These are phyloP conservation scores for Psittacus erithacus DNA, from an alignment of 2,113 vertebrate species.

Conservation along the genomic window DNA sequence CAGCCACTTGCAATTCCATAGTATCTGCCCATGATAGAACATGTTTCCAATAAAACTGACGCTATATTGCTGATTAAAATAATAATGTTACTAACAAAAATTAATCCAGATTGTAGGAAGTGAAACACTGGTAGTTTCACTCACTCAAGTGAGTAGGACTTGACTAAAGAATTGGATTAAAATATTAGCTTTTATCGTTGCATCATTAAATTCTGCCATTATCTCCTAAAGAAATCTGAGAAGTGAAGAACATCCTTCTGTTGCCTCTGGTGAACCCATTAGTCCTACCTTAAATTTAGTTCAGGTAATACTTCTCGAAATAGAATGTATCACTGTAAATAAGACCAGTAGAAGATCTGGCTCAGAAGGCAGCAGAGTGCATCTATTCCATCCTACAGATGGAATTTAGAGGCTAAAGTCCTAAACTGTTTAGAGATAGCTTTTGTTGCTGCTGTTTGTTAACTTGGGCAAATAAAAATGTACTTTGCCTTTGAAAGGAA, in stretches of 20 bases:
- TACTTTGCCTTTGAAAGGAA: conserved; percentile 33
- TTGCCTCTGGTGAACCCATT: not conserved
- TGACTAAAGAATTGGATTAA: not conserved
- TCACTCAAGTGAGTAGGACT: not conserved
- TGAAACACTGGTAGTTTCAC: not conserved
- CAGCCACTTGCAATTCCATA: not conserved
- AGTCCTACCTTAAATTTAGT: not conserved
- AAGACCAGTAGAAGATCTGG: not conserved
- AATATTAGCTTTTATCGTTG: not conserved
- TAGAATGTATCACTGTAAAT: not conserved
- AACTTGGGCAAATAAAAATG: conserved; percentile 18
- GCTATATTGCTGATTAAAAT: not conserved
- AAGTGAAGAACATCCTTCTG: not conserved
- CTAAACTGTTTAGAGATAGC: not conserved
- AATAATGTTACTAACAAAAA: not conserved
- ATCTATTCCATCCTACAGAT: not conserved
- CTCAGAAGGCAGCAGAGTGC: not conserved
- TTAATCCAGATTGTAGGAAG: not conserved
- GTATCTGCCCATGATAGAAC: not conserved
- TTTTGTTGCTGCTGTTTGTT: conserved; percentile 36
- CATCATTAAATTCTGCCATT: not conserved
- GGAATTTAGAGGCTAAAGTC: not conserved
- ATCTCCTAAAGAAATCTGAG: not conserved
- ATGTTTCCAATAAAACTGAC: not conserved
- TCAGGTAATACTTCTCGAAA: not conserved